Evolutionary conservation across 2,797 vertebrate genomes (phyloP).

Genomic region (Rhynchonycteris naso): DNA sequence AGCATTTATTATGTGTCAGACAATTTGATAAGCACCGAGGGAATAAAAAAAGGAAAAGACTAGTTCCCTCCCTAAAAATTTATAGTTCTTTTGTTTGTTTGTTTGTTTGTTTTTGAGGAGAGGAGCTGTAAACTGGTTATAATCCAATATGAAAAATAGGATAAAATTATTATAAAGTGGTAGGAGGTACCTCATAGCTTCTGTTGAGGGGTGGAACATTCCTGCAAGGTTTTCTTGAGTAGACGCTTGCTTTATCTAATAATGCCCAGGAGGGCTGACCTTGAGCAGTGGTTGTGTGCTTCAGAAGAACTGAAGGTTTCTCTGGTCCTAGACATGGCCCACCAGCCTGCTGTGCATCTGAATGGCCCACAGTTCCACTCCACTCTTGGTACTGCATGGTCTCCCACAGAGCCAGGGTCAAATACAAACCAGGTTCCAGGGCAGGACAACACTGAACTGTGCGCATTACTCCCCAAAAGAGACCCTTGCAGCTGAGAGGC

Average conservation of each 20-base stretch:
- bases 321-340: background rate
- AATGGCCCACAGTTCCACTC: background rate
- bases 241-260: rapidly evolving
- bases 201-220: rapidly evolving
- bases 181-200: background rate
- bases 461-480: background rate
- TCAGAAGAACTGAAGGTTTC: background rate
- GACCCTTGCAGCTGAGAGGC: background rate
- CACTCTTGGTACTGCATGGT: too few relatives aligned
- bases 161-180: background rate
- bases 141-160: background rate
- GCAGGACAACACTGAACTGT: too few relatives aligned
- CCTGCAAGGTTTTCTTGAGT: background rate
- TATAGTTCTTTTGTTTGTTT: too few relatives aligned
- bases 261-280: background rate
- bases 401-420: background rate
- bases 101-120: background rate
- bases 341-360: background rate
- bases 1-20: background rate
- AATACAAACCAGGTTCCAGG: background rate
- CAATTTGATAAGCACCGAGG: background rate
- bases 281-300: background rate
- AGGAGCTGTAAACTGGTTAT: background rate
- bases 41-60: background rate
- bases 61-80: background rate